Conservation (phyloP, 2,113 vertebrate species). For the Gobiocypris rarus region DNA sequence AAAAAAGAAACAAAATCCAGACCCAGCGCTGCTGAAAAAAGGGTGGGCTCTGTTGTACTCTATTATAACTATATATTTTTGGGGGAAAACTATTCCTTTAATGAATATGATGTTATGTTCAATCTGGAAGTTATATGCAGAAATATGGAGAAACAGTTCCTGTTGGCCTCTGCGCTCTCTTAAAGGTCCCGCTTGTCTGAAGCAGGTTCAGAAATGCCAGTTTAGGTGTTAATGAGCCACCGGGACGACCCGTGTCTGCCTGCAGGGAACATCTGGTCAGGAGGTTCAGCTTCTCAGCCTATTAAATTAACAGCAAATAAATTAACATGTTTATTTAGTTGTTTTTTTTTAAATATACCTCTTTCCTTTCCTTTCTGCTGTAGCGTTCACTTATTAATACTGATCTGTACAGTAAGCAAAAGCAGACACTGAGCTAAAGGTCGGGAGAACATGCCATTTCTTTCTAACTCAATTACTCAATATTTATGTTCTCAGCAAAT, state of each 20-base stretch:
- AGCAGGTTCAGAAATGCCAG: background rate
- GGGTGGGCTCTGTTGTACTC: too few species aligned
- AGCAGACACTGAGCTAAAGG: background rate
- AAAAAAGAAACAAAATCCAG: too few species aligned
- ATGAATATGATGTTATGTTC: too few species aligned
- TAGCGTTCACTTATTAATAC: background rate
- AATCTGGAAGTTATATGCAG: too few species aligned
- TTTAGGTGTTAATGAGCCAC: conserved; percentile 9
- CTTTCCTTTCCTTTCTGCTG: too few species aligned
- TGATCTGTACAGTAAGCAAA: background rate
- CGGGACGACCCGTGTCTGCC: background rate
- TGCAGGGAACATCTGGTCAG: background rate
- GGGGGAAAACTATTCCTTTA: too few species aligned
- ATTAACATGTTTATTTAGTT: too few species aligned
- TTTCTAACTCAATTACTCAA: background rate
- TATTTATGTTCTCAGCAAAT: background rate
- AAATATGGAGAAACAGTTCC: background rate
- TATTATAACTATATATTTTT: too few species aligned
- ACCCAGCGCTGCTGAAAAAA: too few species aligned
- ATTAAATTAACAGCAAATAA: background rate
- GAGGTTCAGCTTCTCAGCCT: background rate
- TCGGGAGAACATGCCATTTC: background rate
- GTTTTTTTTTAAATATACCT: too few species aligned
- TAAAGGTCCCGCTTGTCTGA: conserved; percentile 4
- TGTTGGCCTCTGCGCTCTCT: background rate